A percentile compares a stretch with the other conserved stretches of the same genome.
phyloP scores from a whole-genome alignment of 2,888 invertebrate genomes.

The Agrypnus murinus region DNA sequence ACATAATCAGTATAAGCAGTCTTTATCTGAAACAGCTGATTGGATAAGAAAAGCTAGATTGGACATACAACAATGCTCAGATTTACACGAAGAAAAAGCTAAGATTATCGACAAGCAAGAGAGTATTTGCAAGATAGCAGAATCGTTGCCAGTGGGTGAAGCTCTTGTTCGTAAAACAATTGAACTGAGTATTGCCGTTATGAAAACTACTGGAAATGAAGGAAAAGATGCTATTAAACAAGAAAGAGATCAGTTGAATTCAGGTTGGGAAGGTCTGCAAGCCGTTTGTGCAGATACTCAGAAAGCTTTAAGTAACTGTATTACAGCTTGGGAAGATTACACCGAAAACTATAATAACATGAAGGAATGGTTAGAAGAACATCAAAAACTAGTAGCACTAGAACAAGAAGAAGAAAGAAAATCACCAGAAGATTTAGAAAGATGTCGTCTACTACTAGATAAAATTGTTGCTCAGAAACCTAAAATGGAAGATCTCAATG shows the following conservation, averaged over 20 bases:
- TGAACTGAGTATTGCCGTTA: slow-evolving; percentile 83
- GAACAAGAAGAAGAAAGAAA: slow-evolving; percentile 83
- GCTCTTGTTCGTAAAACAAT: slow-evolving; percentile 82
- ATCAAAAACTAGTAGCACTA: slow-evolving; percentile 78
- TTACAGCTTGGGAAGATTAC: slow-evolving; percentile 88
- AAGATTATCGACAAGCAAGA: slow-evolving; percentile 84
- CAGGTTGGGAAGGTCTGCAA: slow-evolving; percentile 88
- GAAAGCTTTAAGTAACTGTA: slow-evolving; percentile 82
- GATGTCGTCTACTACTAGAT: slow-evolving; percentile 82
- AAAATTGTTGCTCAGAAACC: slow-evolving; percentile 86
- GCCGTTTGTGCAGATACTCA: slow-evolving; percentile 85
- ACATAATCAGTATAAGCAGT: slow-evolving; percentile 90
- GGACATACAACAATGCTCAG: slow-evolving; percentile 89
- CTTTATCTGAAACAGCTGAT: slow-evolving; percentile 87
- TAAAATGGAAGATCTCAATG: slow-evolving; percentile 88
- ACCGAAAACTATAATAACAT: slow-evolving; percentile 82
- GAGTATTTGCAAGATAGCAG: slow-evolving; percentile 81
- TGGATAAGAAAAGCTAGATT: slow-evolving; percentile 88
- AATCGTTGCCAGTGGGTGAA: slow-evolving; percentile 82
- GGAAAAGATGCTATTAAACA: slow-evolving; percentile 88
- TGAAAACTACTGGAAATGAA: slow-evolving; percentile 86
- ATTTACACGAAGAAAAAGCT: slow-evolving; percentile 91
- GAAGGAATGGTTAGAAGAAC: slow-evolving; percentile 83
- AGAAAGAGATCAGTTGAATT: slow-evolving; percentile 86
- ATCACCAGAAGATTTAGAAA: slow-evolving; percentile 84